phyloP scores from a whole-genome alignment of 2,888 invertebrate species.

The Folsomia manolachei region DNA sequence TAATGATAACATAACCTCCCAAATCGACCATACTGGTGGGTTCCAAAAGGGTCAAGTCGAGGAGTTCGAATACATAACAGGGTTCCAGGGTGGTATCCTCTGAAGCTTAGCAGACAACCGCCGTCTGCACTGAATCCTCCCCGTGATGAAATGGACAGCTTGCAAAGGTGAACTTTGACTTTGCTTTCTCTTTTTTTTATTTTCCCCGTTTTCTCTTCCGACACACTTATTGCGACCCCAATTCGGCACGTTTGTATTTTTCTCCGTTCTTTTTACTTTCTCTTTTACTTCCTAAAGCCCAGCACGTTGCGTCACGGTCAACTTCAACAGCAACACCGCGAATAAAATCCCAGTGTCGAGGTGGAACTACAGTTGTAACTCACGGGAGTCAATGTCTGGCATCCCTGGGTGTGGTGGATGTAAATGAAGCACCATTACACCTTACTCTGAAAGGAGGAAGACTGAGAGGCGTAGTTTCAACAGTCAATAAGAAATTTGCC shows the following conservation, averaged over 20 bases:
- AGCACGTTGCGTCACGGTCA: background rate
- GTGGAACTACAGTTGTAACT: too few relatives aligned
- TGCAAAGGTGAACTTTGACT: conserved; percentile 20
- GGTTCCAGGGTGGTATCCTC: conserved; percentile 51
- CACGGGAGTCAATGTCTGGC: too few relatives aligned
- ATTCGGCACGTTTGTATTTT: background rate
- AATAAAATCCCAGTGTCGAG: background rate
- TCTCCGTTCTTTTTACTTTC: background rate
- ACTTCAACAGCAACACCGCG: background rate
- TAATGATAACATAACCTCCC: conserved; percentile 90
- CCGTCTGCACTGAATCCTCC: conserved; percentile 40
- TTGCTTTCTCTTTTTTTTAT: background rate
- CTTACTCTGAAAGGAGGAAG: too few relatives aligned
- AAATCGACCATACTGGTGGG: conserved; percentile 70
- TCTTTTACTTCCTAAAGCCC: conserved; percentile 7
- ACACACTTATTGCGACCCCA: background rate
- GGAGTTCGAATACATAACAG: conserved; percentile 51
- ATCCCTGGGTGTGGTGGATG: too few relatives aligned
- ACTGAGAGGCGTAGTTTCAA: too few relatives aligned
- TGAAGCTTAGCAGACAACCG: conserved; percentile 40
- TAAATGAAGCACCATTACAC: too few relatives aligned
- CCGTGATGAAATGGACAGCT: conserved; percentile 38
- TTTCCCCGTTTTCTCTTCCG: background rate
- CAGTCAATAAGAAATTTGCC: too few relatives aligned
- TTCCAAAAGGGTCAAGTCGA: conserved; percentile 51